Conservation (phyloP, 2,113 vertebrate genomes). For the Bettongia penicillata region DNA sequence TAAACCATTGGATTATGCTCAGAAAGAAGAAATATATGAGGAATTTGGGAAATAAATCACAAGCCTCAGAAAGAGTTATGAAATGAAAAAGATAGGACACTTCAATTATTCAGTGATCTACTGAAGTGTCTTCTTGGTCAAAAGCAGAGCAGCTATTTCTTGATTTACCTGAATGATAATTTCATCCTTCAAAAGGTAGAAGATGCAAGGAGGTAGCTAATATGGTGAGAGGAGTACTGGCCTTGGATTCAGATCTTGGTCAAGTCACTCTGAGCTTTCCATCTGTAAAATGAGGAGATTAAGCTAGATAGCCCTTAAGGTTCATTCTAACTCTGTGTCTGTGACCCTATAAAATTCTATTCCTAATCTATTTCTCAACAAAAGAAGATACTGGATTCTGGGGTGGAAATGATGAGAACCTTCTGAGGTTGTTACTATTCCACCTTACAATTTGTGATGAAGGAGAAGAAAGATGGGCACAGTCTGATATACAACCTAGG, state of each 20-base stretch:
- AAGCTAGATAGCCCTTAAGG: no score
- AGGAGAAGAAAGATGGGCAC: neutral
- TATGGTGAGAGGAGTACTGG: neutral
- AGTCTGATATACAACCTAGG: neutral
- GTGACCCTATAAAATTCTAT: no score
- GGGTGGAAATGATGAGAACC: no score
- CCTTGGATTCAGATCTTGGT: neutral
- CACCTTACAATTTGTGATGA: neutral
- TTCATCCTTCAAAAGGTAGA: neutral
- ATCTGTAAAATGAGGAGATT: no score
- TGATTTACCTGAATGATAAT: neutral
- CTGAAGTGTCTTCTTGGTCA: neutral
- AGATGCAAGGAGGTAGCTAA: neutral
- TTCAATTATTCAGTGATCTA: neutral
- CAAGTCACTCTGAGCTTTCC: neutral
- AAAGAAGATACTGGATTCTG: no score
- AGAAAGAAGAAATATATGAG: neutral
- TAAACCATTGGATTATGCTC: neutral
- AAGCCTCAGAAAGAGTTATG: neutral
- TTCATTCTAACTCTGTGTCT: no score
- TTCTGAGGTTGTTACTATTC: no score
- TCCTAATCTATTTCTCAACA: no score
- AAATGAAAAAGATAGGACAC: neutral
- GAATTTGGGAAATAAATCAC: neutral
- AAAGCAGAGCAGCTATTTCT: neutral